Evolutionary conservation across 2,888 invertebrate genomes (phyloP).

Genomic region (Aricia artaxerxes): DNA sequence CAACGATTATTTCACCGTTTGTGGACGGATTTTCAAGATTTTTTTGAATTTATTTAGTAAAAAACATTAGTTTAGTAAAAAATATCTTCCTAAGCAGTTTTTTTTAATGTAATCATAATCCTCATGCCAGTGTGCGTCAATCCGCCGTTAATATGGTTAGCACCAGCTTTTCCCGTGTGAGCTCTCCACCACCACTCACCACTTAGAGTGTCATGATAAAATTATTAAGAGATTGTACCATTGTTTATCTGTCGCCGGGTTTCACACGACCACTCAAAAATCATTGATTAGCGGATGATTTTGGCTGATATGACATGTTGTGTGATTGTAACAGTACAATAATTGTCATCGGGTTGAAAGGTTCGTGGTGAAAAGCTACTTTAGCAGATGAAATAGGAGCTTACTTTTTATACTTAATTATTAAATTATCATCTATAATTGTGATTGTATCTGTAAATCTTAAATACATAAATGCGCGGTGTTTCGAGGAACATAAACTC

Average conservation of each 20-base stretch:
- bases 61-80: too few relatives aligned
- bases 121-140: constrained; percentile 40
- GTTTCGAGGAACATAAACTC: too few relatives aligned
- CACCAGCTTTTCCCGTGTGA: constrained; percentile 71
- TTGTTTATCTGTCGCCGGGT: constrained; percentile 22
- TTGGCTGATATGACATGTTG: not conserved
- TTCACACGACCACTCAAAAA: constrained; percentile 18
- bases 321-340: not conserved
- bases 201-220: constrained; percentile 44
- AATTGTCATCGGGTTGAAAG: not conserved
- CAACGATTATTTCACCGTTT: too few relatives aligned
- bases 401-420: too few relatives aligned
- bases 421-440: too few relatives aligned
- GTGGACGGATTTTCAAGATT: too few relatives aligned
- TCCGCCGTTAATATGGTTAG: constrained; percentile 69
- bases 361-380: too few relatives aligned
- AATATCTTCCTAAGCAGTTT: too few relatives aligned
- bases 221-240: constrained; percentile 34
- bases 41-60: too few relatives aligned
- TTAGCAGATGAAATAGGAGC: too few relatives aligned
- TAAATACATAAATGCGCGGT: too few relatives aligned
- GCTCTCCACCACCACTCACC: constrained; percentile 43
- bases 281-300: constrained; percentile 9
- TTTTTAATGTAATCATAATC: not conserved
- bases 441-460: too few relatives aligned